A percentile compares a stretch with the other conserved stretches of the same genome.
Evolutionary conservation across 2,888 invertebrate genomes (phyloP).

Genomic region (Drosophila crucigera): DNA sequence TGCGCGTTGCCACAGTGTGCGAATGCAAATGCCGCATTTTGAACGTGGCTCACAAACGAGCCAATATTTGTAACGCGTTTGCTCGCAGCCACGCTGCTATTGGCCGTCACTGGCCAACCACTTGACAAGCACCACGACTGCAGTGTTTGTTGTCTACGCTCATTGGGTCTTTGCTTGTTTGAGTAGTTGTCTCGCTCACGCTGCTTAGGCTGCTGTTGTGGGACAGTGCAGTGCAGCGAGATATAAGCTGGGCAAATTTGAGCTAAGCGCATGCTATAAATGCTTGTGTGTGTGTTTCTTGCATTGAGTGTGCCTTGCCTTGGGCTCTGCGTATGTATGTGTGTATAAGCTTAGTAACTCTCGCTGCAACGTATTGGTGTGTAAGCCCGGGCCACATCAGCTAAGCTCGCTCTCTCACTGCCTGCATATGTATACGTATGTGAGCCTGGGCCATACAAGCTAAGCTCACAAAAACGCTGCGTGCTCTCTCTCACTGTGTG

Average conservation of each 20-base stretch:
- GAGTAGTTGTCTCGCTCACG: neutral
- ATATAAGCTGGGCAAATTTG: neutral
- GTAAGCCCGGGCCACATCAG: neutral
- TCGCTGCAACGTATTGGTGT: neutral
- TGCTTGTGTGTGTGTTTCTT: neutral
- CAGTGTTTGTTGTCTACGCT: neutral
- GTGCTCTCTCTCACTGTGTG: neutral
- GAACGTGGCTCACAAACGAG: neutral
- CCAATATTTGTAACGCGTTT: neutral
- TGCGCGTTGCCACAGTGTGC: conserved; percentile 1
- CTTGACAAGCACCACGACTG: neutral
- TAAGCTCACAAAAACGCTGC: neutral
- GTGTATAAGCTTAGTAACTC: neutral
- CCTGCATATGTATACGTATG: neutral
- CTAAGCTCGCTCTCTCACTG: neutral
- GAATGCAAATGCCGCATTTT: conserved; percentile 1
- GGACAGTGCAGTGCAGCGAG: neutral
- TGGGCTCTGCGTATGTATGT: neutral
- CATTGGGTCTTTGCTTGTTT: neutral
- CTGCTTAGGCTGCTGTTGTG: neutral
- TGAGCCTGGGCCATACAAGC: neutral
- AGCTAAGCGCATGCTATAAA: neutral
- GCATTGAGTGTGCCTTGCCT: neutral
- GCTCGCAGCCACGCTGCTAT: neutral
- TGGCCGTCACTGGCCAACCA: neutral